Evolutionary conservation across 2,797 vertebrate genomes (phyloP).

Genomic region (Acrossocheilus wenchowensis): DNA sequence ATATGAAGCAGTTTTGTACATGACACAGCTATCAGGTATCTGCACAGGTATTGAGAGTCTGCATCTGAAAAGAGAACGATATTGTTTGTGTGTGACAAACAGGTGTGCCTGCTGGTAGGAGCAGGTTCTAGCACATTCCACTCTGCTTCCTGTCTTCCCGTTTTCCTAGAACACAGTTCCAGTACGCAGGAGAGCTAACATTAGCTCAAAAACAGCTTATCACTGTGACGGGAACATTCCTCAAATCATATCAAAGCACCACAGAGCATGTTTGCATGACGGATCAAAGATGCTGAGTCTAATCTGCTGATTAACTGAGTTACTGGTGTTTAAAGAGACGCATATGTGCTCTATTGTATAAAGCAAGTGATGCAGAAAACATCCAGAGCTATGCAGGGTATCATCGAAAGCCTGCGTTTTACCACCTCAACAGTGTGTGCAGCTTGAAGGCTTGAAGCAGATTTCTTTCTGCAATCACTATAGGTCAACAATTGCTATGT

Average conservation of each 20-base stretch:
- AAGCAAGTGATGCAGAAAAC: constrained; percentile 72
- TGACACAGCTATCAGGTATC: constrained; percentile 15
- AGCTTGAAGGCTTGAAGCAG: constrained; percentile 37
- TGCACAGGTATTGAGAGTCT: background rate
- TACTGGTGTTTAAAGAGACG: constrained; percentile 52
- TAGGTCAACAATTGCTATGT: background rate
- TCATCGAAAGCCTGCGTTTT: constrained; percentile 49
- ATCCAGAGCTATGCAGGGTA: constrained; percentile 68
- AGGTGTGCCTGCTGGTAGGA: constrained; percentile 38
- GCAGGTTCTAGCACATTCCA: constrained; percentile 49
- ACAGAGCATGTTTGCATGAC: background rate
- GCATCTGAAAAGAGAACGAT: constrained; percentile 35
- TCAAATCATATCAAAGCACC: background rate
- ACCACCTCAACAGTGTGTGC: constrained; percentile 59
- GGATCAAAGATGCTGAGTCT: background rate
- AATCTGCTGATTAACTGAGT: background rate
- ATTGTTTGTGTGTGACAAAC: constrained; percentile 54
- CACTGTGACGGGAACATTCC: background rate
- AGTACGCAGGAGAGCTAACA: constrained; percentile 29
- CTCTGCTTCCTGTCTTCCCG: constrained; percentile 4
- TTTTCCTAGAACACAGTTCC: constrained; percentile 28
- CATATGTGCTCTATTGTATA: constrained; percentile 65
- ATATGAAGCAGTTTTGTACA: background rate
- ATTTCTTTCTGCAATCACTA: background rate
- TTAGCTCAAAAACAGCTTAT: background rate